These are phyloP conservation scores for Drosophila nigrodunni DNA, from an alignment of 1,140 invertebrate species.

Conservation along the genomic window DNA sequence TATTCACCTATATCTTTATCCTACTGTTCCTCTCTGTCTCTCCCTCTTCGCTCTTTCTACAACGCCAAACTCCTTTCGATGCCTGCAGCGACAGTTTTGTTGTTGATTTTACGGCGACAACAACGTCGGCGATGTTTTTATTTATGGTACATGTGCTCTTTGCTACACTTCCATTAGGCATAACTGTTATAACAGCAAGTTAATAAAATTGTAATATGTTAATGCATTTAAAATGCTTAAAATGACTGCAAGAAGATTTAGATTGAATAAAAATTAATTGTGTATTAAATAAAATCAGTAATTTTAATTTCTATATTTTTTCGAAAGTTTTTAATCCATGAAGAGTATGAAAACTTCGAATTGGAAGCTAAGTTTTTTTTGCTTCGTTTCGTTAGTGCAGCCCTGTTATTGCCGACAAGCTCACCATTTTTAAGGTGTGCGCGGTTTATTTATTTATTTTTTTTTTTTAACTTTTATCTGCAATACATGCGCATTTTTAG, in stretches of 20 bases:
- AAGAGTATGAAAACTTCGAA: constrained; percentile 9
- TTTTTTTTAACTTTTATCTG: constrained; percentile 48
- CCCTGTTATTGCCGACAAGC: constrained; percentile 28
- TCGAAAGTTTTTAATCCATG: no score
- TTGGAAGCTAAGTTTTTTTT: not conserved
- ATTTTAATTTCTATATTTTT: no score
- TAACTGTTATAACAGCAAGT: not conserved
- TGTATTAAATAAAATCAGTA: no score
- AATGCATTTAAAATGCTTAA: not conserved
- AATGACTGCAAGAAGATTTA: not conserved
- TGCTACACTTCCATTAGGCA: not conserved
- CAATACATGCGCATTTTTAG: not conserved
- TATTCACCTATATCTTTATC: constrained; percentile 7
- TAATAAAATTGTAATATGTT: not conserved
- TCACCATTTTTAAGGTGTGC: constrained; percentile 47
- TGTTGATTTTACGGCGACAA: constrained; percentile 22
- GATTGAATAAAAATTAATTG: no score
- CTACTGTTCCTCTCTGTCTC: not conserved
- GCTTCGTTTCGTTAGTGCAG: constrained; percentile 22
- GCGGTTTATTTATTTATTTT: constrained; percentile 24
- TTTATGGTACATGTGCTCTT: constrained; percentile 30
- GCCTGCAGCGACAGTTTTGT: constrained; percentile 15
- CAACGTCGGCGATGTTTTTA: constrained; percentile 24
- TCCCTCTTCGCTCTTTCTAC: constrained; percentile 1
- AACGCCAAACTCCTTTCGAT: not conserved